Percentiles rank a stretch among this genome's conserved stretches.
phyloP scores from a whole-genome alignment of 2,888 invertebrate genomes.

The Clivina fossor region DNA sequence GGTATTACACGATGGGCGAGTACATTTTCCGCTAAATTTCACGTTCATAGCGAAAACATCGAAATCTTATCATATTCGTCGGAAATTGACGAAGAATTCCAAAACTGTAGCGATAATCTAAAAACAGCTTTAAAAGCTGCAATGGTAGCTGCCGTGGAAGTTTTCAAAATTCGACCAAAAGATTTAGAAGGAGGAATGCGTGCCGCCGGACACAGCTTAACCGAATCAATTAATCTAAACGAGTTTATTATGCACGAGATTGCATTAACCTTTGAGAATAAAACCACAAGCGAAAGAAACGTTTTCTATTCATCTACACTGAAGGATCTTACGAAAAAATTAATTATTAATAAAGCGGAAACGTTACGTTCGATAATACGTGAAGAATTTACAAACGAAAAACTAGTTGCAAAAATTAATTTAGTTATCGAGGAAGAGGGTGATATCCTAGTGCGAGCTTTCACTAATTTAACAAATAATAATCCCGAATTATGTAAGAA shows the following conservation, averaged over 20 bases:
- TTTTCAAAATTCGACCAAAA: constrained; percentile 51
- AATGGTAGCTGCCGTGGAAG: constrained; percentile 51
- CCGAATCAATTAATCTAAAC: constrained; percentile 47
- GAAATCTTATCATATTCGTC: constrained; percentile 37
- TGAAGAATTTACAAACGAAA: constrained; percentile 58
- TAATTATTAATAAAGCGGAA: constrained; percentile 63
- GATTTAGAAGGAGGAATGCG: constrained; percentile 51
- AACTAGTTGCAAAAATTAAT: constrained; percentile 64
- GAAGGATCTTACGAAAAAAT: constrained; percentile 55
- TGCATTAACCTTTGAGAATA: constrained; percentile 41
- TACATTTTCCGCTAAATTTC: constrained; percentile 51
- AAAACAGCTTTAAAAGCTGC: constrained; percentile 51
- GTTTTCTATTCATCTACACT: constrained; percentile 49
- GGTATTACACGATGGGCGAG: constrained; percentile 50
- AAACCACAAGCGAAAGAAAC: constrained; percentile 48
- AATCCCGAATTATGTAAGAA: constrained; percentile 63
- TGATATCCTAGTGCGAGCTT: constrained; percentile 63
- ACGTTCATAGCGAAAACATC: constrained; percentile 49
- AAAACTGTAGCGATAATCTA: constrained; percentile 45
- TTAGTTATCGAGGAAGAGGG: constrained; percentile 65
- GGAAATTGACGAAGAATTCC: constrained; percentile 47
- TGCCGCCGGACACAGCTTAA: constrained; percentile 48
- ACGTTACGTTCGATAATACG: constrained; percentile 62
- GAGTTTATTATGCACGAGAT: constrained; percentile 46
- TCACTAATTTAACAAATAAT: constrained; percentile 65